These are phyloP conservation scores for Pelobates cultripes DNA, from an alignment of 2,797 vertebrate genomes.

Conservation along the genomic window DNA sequence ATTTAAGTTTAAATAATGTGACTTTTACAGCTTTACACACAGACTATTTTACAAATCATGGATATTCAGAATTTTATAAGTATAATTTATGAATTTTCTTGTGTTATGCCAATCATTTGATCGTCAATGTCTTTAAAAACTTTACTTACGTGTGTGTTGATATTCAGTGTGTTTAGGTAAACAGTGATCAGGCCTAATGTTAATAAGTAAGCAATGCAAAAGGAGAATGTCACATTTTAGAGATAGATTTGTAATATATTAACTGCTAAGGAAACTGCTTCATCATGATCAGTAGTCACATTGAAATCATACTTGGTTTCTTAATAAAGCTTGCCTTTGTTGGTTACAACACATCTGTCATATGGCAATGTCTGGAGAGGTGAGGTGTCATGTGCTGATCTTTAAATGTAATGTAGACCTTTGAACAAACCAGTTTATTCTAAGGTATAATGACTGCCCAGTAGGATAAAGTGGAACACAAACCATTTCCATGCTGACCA, in stretches of 20 bases:
- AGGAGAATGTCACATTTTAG: neutral
- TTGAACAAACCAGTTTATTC: neutral
- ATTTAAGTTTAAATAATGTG: too few species aligned
- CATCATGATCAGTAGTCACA: slow-evolving; percentile 16
- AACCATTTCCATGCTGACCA: too few species aligned
- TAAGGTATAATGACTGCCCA: neutral
- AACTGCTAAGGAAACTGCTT: slow-evolving; percentile 8
- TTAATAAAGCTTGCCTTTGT: neutral
- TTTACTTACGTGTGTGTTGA: too few species aligned
- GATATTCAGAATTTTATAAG: too few species aligned
- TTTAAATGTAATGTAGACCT: neutral
- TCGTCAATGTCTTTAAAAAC: too few species aligned
- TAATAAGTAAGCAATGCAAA: slow-evolving; percentile 22
- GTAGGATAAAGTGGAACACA: neutral
- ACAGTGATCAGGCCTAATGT: neutral
- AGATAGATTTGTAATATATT: neutral
- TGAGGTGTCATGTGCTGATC: neutral
- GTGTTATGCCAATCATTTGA: too few species aligned
- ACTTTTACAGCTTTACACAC: too few species aligned
- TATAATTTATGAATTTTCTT: too few species aligned
- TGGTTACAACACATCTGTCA: neutral
- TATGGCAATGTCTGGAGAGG: slow-evolving; percentile 12
- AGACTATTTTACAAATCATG: too few species aligned
- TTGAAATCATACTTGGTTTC: neutral
- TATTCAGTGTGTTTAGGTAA: neutral